These are phyloP conservation scores for Egretta garzetta DNA, from an alignment of 2,113 vertebrate genomes.

Conservation along the genomic window DNA sequence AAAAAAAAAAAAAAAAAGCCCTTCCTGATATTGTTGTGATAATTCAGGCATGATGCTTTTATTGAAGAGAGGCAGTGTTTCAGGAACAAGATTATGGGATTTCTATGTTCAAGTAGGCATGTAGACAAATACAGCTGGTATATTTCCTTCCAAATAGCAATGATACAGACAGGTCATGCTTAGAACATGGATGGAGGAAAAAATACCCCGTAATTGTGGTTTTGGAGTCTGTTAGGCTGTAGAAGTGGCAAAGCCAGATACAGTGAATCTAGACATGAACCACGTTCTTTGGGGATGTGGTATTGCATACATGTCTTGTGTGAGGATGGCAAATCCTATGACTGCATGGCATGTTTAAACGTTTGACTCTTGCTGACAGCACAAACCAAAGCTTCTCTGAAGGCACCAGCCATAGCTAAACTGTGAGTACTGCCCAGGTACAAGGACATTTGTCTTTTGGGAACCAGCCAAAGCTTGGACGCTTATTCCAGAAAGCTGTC, in stretches of 20 bases:
- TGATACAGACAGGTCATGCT: neutral
- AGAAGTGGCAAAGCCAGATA: neutral
- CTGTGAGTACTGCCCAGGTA: neutral
- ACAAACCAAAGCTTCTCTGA: neutral
- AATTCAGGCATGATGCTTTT: neutral
- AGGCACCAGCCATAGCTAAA: neutral
- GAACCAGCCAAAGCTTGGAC: neutral
- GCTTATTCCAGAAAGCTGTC: neutral
- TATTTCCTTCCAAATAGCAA: neutral
- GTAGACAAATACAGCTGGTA: neutral
- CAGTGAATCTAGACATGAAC: neutral
- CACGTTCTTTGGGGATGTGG: neutral
- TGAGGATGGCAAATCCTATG: neutral
- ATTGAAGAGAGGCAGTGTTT: neutral
- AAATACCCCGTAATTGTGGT: rapidly evolving
- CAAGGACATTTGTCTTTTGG: neutral
- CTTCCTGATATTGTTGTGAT: neutral
- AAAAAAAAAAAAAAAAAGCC: neutral
- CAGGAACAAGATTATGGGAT: neutral
- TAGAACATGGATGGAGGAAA: neutral
- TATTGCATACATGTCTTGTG: rapidly evolving
- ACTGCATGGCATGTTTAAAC: neutral
- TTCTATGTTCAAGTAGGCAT: neutral
- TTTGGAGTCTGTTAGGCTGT: neutral
- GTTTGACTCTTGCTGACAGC: neutral